These are phyloP conservation scores for Amitus sp. DNA, from an alignment of 2,888 invertebrate species.

Conservation along the genomic window DNA sequence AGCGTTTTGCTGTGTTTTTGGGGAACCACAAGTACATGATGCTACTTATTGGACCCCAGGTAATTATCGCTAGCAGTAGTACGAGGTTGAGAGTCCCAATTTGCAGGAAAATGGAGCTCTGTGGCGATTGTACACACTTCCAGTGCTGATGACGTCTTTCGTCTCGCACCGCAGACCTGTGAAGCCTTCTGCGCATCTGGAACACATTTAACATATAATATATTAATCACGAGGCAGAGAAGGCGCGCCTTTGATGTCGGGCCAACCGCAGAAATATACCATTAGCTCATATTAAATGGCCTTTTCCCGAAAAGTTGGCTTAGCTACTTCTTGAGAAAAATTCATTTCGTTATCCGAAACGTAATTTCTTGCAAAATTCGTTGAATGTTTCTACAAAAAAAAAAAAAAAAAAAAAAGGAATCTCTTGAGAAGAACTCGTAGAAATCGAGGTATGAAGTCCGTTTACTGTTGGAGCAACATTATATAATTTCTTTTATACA, in stretches of 20 bases:
- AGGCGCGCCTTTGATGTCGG: neutral
- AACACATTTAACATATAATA: conserved; percentile 51
- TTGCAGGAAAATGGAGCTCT: conserved; percentile 78
- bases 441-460: no score
- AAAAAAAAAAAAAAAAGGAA: no score
- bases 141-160: conserved; percentile 79
- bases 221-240: conserved; percentile 15
- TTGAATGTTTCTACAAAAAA: no score
- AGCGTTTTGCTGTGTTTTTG: conserved; percentile 21
- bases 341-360: neutral
- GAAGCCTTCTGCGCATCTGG: conserved; percentile 83
- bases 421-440: no score
- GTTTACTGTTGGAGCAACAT: no score
- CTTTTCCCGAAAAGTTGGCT: neutral
- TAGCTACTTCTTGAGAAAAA: neutral
- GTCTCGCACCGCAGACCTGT: conserved; percentile 82
- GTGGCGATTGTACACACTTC: conserved; percentile 78
- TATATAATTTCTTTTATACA: no score
- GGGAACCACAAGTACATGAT: conserved; percentile 46
- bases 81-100: conserved; percentile 80
- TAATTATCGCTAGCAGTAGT: conserved; percentile 76
- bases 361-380: no score
- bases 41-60: conserved; percentile 60
- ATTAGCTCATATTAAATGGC: neutral
- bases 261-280: neutral